Conservation (phyloP, 2,113 vertebrate genomes). For the Ahaetulla prasina region DNA sequence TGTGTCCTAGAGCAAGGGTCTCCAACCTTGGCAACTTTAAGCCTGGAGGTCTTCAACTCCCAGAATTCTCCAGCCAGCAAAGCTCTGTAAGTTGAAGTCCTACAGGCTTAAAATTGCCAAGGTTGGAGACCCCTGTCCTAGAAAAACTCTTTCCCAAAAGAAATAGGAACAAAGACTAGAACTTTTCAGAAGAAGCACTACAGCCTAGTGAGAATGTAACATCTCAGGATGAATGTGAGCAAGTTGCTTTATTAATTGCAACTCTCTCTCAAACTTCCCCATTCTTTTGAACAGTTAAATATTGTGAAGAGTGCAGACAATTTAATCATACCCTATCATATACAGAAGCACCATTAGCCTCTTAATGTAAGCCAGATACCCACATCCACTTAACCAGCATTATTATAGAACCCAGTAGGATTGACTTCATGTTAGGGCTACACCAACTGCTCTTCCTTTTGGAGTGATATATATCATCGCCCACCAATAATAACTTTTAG, state of each 20-base stretch:
- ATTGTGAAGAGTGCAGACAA: neutral
- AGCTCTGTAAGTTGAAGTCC: too few species aligned
- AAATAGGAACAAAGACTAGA: neutral
- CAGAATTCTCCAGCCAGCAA: too few species aligned
- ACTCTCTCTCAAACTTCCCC: neutral
- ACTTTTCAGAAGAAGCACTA: neutral
- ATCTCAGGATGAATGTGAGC: neutral
- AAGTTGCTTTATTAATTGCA: neutral
- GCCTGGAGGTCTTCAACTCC: too few species aligned
- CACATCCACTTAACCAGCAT: neutral
- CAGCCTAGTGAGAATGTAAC: neutral
- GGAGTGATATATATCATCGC: neutral
- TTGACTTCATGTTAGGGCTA: neutral
- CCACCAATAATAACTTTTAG: neutral
- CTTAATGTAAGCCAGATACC: neutral
- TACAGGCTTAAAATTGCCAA: too few species aligned
- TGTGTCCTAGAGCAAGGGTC: neutral
- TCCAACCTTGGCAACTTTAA: too few species aligned
- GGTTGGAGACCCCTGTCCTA: neutral
- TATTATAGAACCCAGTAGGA: neutral
- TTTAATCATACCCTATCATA: neutral
- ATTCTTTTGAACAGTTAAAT: neutral
- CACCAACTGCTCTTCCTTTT: neutral
- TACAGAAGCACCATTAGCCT: neutral
- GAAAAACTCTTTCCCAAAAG: neutral